Conservation (phyloP, 2,113 vertebrate genomes). For the Picathartes gymnocephalus region DNA sequence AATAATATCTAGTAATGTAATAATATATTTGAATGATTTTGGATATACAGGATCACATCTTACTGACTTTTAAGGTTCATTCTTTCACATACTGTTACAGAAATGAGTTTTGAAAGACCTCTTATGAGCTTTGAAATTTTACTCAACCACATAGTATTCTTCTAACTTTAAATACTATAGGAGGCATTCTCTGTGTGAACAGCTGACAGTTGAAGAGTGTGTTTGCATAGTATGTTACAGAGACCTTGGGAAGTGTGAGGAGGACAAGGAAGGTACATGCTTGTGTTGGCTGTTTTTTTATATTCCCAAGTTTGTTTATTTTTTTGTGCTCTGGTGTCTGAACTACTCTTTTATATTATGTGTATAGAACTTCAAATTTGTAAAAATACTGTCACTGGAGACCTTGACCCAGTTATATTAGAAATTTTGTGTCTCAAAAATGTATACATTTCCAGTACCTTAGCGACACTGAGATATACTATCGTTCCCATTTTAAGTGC, state of each 20-base stretch:
- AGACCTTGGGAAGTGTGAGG: neutral
- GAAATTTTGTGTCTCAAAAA: neutral
- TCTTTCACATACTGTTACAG: neutral
- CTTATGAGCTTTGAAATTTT: neutral
- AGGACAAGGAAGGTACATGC: neutral
- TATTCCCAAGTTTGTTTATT: neutral
- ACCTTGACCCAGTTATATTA: neutral
- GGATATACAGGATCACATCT: neutral
- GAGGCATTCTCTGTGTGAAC: neutral
- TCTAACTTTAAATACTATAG: neutral
- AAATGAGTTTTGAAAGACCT: neutral
- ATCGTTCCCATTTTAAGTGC: neutral
- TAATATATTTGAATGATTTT: neutral
- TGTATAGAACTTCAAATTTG: neutral
- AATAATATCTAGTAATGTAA: too few species aligned
- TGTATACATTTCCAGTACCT: neutral
- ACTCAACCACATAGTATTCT: neutral
- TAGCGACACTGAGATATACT: neutral
- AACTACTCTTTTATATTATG: neutral
- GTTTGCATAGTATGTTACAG: neutral
- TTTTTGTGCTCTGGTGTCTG: neutral
- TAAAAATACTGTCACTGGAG: neutral
- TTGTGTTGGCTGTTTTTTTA: neutral
- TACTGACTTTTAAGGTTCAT: neutral
- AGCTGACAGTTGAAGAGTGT: neutral